Evolutionary conservation across 2,113 vertebrate species (phyloP).

Genomic region (Pteruthius melanotis): DNA sequence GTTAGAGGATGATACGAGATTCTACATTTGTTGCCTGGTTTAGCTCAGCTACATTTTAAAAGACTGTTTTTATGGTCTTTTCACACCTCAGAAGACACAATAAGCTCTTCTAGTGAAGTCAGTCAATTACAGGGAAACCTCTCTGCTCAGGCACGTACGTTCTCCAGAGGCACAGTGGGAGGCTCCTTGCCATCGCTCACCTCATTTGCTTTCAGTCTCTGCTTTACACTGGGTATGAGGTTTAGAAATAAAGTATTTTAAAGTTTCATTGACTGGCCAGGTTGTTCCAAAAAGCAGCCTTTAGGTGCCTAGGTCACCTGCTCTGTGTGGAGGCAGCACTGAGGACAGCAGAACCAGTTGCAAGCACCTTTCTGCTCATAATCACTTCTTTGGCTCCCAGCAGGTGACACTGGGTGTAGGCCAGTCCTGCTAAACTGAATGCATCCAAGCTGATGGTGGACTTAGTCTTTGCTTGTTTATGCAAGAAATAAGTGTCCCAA

Average conservation of each 20-base stretch:
- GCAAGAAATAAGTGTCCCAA: neutral
- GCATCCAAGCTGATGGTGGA: neutral
- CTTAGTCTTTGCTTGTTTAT: neutral
- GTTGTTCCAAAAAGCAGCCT: neutral
- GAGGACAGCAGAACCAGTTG: neutral
- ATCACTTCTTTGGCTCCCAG: neutral
- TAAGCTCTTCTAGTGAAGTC: neutral
- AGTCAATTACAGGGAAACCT: neutral
- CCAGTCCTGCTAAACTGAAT: neutral
- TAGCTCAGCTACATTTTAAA: neutral
- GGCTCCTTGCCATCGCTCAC: neutral
- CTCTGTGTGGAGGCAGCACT: neutral
- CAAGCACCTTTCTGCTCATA: neutral
- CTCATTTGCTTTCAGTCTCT: neutral
- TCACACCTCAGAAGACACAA: neutral
- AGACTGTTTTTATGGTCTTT: neutral
- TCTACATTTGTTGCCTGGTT: neutral
- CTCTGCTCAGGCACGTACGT: neutral
- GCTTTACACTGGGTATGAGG: neutral
- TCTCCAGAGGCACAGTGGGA: neutral
- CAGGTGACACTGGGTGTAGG: neutral
- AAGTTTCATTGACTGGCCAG: neutral
- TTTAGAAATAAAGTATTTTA: neutral
- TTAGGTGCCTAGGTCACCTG: neutral
- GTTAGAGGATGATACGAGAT: neutral